Evolutionary conservation across 2,113 vertebrate species (phyloP).

Genomic region (Nematolebias whitei): DNA sequence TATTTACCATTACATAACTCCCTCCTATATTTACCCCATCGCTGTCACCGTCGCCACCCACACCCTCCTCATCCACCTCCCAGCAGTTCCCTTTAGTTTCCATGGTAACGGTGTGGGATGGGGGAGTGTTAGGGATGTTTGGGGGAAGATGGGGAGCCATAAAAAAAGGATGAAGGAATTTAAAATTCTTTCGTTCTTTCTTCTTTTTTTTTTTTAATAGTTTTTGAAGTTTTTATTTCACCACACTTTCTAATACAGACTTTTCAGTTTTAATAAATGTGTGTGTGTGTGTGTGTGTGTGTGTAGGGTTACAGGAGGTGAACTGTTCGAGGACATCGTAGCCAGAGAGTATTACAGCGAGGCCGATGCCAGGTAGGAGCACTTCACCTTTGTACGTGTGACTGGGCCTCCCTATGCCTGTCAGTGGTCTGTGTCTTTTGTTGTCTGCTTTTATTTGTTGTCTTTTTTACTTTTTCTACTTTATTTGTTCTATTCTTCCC

Average conservation of each 20-base stretch:
- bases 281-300: constrained; percentile 25
- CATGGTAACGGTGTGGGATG: constrained; percentile 59
- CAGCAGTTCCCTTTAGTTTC: constrained; percentile 67
- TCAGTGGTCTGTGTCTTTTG: constrained; percentile 18
- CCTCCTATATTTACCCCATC: constrained; percentile 49
- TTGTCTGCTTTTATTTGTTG: constrained; percentile 12
- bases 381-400: constrained; percentile 6
- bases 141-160: constrained; percentile 10
- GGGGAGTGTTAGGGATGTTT: constrained; percentile 2
- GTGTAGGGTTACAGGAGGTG: constrained; percentile 81
- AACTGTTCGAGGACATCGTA: constrained; percentile 83
- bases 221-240: background rate
- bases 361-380: constrained; percentile 80
- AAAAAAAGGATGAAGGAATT: constrained; percentile 18
- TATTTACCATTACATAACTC: constrained; percentile 56
- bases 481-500: background rate
- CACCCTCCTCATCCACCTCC: constrained; percentile 52
- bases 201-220: background rate
- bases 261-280: background rate
- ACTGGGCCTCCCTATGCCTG: constrained; percentile 21
- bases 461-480: constrained; percentile 4
- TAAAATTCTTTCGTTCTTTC: too few relatives aligned
- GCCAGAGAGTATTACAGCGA: constrained; percentile 84
- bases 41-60: constrained; percentile 46
- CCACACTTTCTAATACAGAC: too few relatives aligned